Evolutionary conservation across 2,888 invertebrate genomes (phyloP).

Genomic region (Teleogryllus oceanicus): DNA sequence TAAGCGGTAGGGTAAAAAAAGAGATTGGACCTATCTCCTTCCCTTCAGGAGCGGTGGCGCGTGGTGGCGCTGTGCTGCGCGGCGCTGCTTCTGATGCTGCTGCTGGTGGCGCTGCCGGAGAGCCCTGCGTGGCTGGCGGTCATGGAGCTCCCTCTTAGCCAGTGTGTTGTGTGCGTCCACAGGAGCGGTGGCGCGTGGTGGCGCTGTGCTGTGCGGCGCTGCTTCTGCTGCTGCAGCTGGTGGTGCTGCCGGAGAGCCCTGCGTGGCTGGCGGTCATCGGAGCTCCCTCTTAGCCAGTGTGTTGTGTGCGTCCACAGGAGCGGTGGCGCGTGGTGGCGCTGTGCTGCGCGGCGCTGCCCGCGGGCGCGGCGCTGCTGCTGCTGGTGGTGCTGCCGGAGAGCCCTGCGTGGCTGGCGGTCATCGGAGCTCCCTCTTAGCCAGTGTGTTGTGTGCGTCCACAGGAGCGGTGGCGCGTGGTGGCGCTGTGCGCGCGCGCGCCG

Average conservation of each 20-base stretch:
- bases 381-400: slow-evolving; percentile 53
- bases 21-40: slow-evolving; percentile 30
- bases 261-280: slow-evolving; percentile 53
- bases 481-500: slow-evolving; percentile 48
- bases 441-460: too few relatives aligned
- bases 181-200: slow-evolving; percentile 51
- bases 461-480: slow-evolving; percentile 39
- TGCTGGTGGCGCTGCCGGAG: slow-evolving; percentile 49
- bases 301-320: slow-evolving; percentile 37
- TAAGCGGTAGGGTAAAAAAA: too few relatives aligned
- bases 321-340: slow-evolving; percentile 36
- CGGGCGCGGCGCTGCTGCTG: slow-evolving; percentile 46
- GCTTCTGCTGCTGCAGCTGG: slow-evolving; percentile 45
- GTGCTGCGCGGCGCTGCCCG: slow-evolving; percentile 42
- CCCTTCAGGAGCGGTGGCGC: too few relatives aligned
- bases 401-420: slow-evolving; percentile 52
- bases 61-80: slow-evolving; percentile 47
- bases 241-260: slow-evolving; percentile 55
- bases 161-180: slow-evolving; percentile 42
- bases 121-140: slow-evolving; percentile 55
- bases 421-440: too few relatives aligned
- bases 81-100: slow-evolving; percentile 38
- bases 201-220: slow-evolving; percentile 47
- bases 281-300: not conserved
- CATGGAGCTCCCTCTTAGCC: slow-evolving; percentile 46